Conservation (phyloP, 2,113 vertebrate genomes). For the Cephalophus harveyi region DNA sequence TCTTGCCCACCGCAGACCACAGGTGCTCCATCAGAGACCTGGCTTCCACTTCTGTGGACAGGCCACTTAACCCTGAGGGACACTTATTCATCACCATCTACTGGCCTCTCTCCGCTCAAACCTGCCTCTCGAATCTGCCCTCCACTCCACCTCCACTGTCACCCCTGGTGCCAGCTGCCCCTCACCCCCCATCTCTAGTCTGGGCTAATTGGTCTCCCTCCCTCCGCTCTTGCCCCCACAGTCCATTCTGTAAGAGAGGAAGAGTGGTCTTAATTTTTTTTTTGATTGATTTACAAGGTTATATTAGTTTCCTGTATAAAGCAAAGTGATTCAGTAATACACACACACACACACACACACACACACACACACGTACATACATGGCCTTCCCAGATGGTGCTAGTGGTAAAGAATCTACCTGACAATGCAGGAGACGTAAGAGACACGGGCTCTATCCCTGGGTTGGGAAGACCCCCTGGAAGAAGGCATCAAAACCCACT, state of each 20-base stretch:
- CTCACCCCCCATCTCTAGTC: neutral
- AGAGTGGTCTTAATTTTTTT: neutral
- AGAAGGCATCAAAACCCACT: neutral
- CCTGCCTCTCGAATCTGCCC: neutral
- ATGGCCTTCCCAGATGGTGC: accelerated
- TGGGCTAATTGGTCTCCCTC: neutral
- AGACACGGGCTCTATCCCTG: neutral
- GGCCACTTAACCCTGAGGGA: too few relatives aligned
- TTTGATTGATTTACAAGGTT: neutral
- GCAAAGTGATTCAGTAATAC: neutral
- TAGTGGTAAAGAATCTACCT: neutral
- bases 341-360: neutral
- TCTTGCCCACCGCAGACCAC: neutral
- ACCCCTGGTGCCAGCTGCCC: accelerated
- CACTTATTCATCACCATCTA: too few relatives aligned
- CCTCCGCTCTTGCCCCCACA: neutral
- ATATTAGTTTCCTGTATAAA: neutral
- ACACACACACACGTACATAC: neutral
- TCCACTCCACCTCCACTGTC: neutral
- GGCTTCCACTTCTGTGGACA: neutral
- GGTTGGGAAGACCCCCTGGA: neutral
- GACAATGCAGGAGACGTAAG: accelerated
- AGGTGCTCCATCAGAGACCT: accelerated
- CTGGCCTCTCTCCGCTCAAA: neutral
- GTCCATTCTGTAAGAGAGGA: neutral